Percentiles rank a stretch among this genome's conserved stretches.
These are phyloP conservation scores for Catalaphyllia jardinei DNA, from an alignment of 64 coral and sea anemone species.

Conservation along the genomic window DNA sequence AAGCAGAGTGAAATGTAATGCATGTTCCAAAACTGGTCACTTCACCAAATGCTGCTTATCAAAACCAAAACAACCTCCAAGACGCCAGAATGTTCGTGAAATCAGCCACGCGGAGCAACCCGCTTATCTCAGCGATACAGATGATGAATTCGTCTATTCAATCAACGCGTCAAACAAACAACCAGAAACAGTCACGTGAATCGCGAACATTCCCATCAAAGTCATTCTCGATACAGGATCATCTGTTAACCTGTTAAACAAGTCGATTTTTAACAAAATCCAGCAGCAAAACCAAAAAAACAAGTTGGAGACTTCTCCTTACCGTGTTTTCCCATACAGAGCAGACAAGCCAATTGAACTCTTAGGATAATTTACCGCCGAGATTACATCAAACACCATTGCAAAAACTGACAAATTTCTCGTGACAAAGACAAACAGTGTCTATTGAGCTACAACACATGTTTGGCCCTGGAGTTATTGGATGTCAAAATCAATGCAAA, in stretches of 20 bases:
- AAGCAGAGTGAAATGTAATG: not conserved
- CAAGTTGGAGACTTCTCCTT: no score
- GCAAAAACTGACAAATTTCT: not conserved
- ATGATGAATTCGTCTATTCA: no score
- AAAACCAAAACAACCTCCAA: constrained; percentile 3
- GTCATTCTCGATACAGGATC: not conserved
- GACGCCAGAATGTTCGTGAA: constrained; percentile 10
- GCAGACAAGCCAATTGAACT: no score
- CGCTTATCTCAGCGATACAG: not conserved
- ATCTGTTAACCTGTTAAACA: not conserved
- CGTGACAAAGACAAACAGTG: not conserved
- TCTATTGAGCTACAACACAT: not conserved
- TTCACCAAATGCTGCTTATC: constrained; percentile 19
- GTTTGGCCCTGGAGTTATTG: constrained; percentile 11
- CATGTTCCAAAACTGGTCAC: constrained; percentile 20
- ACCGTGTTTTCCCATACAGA: no score
- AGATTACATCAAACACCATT: not conserved
- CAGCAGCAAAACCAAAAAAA: no score
- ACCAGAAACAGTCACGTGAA: no score
- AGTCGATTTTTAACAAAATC: not conserved
- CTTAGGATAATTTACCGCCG: no score
- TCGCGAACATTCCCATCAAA: not conserved
- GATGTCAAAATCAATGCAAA: constrained; percentile 14
- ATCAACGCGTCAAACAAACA: no score
- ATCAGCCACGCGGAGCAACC: constrained; percentile 8